A percentile compares a stretch with the other conserved stretches of the same genome.
Evolutionary conservation across 2,888 invertebrate genomes (phyloP).

Genomic region (Girardia tigrina): DNA sequence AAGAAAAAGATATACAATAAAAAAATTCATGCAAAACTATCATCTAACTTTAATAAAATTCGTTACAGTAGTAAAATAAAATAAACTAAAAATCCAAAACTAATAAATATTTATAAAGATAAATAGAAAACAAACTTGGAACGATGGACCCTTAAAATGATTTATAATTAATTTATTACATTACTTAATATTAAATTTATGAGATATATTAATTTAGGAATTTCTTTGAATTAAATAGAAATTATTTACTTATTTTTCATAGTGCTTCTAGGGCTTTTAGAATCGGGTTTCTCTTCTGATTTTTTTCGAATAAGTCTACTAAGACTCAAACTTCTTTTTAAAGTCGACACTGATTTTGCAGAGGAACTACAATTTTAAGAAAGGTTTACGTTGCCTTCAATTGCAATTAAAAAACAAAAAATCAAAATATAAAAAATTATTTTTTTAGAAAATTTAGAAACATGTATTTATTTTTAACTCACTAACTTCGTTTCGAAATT

Average conservation of each 20-base stretch:
- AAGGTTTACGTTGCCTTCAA: background rate
- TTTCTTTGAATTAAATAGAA: background rate
- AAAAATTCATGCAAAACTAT: no score
- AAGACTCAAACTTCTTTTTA: background rate
- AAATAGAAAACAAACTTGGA: no score
- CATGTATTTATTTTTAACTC: background rate
- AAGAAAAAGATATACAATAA: no score
- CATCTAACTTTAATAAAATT: no score
- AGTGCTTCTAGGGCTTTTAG: background rate
- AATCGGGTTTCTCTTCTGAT: background rate
- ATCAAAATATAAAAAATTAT: background rate
- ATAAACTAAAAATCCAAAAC: no score
- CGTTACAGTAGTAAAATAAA: no score
- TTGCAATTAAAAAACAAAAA: background rate
- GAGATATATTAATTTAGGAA: no score
- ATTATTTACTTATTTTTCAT: background rate
- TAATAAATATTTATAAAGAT: no score
- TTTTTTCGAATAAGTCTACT: background rate
- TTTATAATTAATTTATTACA: no score
- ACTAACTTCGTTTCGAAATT: background rate
- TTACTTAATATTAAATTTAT: no score
- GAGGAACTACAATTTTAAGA: background rate
- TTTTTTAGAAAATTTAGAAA: background rate
- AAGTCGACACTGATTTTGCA: background rate
- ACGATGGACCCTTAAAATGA: no score